Evolutionary conservation across 2,888 invertebrate species (phyloP).

Genomic region (Thecophora atra): DNA sequence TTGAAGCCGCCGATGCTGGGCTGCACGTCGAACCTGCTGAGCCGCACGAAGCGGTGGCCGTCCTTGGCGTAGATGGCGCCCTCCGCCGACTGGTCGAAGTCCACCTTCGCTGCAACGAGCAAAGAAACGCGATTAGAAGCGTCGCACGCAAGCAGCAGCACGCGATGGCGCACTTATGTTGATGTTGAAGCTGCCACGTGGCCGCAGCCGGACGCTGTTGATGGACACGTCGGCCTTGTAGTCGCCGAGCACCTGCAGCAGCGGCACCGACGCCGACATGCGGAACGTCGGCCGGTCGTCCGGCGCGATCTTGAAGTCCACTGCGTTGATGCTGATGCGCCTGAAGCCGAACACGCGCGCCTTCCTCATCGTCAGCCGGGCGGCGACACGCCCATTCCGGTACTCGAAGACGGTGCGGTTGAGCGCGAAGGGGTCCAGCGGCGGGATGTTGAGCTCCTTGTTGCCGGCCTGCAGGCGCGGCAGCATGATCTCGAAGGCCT

Average conservation of each 20-base stretch:
- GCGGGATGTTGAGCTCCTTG: constrained; percentile 56
- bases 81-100: constrained; percentile 51
- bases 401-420: constrained; percentile 56
- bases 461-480: constrained; percentile 59
- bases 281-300: constrained; percentile 47
- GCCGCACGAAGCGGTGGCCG: constrained; percentile 68
- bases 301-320: constrained; percentile 62
- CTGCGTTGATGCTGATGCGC: constrained; percentile 68
- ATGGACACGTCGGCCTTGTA: constrained; percentile 73
- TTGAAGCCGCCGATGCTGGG: constrained; percentile 73
- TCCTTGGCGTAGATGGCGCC: constrained; percentile 69
- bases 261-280: constrained; percentile 69
- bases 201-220: constrained; percentile 71
- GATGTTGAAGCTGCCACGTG: constrained; percentile 70
- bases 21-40: constrained; percentile 70
- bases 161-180: constrained; percentile 69
- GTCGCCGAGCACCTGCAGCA: constrained; percentile 69
- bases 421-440: constrained; percentile 60
- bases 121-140: neutral
- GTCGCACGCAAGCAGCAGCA: no score
- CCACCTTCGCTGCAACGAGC: constrained; percentile 48
- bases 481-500: constrained; percentile 68
- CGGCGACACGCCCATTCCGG: constrained; percentile 53
- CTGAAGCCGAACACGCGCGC: constrained; percentile 69
- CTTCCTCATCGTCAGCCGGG: constrained; percentile 65